Evolutionary conservation across 2,113 vertebrate genomes (phyloP).

Genomic region (Herpetotheres cachinnans): DNA sequence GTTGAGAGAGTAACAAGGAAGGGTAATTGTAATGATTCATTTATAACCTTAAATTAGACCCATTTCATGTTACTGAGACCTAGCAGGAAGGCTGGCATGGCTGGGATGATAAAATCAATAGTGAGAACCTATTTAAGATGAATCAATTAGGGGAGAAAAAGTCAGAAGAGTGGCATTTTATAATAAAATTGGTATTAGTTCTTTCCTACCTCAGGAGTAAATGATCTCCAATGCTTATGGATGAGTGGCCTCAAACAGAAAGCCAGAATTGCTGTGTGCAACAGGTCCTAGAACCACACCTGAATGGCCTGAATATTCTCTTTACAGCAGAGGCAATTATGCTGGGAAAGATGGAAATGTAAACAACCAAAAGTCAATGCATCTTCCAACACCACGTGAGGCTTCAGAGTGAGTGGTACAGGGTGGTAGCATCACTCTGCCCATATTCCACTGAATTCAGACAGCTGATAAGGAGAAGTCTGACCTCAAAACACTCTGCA

Average conservation of each 20-base stretch:
- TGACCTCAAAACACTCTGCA: not conserved
- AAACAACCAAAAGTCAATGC: not conserved
- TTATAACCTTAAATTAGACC: not conserved
- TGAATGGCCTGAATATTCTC: not conserved
- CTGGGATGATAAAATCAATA: not conserved
- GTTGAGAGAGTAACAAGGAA: not conserved
- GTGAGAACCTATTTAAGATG: not conserved
- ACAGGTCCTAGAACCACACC: not conserved
- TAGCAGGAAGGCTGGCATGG: not conserved
- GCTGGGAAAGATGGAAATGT: not conserved
- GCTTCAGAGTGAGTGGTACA: not conserved
- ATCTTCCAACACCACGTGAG: not conserved
- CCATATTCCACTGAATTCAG: not conserved
- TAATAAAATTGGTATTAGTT: not conserved
- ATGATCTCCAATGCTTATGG: not conserved
- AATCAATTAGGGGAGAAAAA: not conserved
- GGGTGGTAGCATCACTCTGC: not conserved
- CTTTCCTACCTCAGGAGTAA: not conserved
- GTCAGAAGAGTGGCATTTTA: not conserved
- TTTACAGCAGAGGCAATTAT: not conserved
- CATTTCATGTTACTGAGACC: not conserved
- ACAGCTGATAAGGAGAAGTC: not conserved
- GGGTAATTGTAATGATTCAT: not conserved
- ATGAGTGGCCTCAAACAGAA: not conserved
- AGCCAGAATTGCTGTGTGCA: not conserved